Evolutionary conservation across 2,888 invertebrate species (phyloP), one percentile per base, ranked within the genome.

Genomic region (Cantharis lateralis): DNA sequence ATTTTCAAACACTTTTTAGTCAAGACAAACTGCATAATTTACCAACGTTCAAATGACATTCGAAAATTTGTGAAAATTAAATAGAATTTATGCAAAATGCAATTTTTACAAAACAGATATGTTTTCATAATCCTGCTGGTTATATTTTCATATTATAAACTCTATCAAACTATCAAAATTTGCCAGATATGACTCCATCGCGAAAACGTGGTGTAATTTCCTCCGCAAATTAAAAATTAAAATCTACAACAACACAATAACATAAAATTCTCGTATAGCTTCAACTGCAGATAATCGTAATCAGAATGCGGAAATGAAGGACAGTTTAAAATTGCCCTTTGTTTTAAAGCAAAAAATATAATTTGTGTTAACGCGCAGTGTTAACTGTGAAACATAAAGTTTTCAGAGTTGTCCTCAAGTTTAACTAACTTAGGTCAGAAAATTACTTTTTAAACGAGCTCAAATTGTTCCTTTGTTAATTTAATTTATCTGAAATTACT

Each of bases 401-500:
- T 77, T 48, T 4, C 62, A 63, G 61, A 70, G 72, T 75, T 70
- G 62, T 71, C 68, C 62, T 76, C 68, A 18, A 26, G 69, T 72
- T 68, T 70, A 69, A 71, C 64, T 69, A 75, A 64, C 70, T 76
- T 74, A 71, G 68, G 77, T 74, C 73, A 77, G 64, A 76, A 73
- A 77, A 77, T 77, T 73, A 77, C 73, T 68, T 74, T 74, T 68
- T 70, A n/a, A 70, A 71, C 68, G 68, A 73, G 24, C 61, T 32
- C 15, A 70, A 68, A 72, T 72, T 72, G 72, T 72, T 71, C 62
- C 70, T 63, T 71, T 74, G 74, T 73, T 77, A 77, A 77, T 77
- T 71, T 70, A 74, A 71, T 77, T 73, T 73, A 62, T 69, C 26
- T 62, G 48, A n/a, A 66, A 66, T 66, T 66, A 66, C 64, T 66